Conservation (phyloP, 2,797 vertebrate species). For the Chanos chanos region DNA sequence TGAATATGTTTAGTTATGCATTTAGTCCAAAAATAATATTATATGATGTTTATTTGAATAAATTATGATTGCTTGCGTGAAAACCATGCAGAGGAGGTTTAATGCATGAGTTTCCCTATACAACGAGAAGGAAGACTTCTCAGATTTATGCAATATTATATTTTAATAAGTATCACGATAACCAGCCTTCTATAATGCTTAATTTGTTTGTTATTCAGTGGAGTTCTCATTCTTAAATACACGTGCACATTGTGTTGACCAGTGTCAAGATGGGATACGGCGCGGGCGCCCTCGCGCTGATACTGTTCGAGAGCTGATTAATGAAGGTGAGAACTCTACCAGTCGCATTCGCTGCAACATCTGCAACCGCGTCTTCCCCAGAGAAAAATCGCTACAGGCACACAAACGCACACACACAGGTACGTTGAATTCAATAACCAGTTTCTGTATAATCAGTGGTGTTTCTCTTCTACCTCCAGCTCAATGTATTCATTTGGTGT, state of each 20-base stretch:
- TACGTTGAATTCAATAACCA: conserved; percentile 43
- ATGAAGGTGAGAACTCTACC: conserved; percentile 89
- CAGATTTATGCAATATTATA: too few relatives aligned
- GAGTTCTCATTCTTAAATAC: background rate
- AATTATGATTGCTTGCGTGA: too few relatives aligned
- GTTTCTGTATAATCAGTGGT: background rate
- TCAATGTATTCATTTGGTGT: background rate
- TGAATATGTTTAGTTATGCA: too few relatives aligned
- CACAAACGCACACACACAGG: conserved; percentile 98
- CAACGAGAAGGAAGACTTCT: too few relatives aligned
- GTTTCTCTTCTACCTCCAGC: background rate
- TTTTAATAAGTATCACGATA: too few relatives aligned
- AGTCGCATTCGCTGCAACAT: conserved; percentile 96
- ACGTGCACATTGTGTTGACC: background rate
- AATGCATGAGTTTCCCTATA: too few relatives aligned
- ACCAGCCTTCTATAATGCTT: too few relatives aligned
- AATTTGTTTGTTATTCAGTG: background rate
- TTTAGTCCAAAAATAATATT: too few relatives aligned
- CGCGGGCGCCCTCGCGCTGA: conserved; percentile 92
- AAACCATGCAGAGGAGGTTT: too few relatives aligned
- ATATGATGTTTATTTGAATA: too few relatives aligned
- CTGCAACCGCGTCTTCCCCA: conserved; percentile 94
- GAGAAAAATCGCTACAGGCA: conserved; percentile 95
- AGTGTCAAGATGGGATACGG: conserved; percentile 82
- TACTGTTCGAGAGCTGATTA: conserved; percentile 91